Conservation (phyloP, 2,888 invertebrate genomes). For the Siphlonurus alternatus region DNA sequence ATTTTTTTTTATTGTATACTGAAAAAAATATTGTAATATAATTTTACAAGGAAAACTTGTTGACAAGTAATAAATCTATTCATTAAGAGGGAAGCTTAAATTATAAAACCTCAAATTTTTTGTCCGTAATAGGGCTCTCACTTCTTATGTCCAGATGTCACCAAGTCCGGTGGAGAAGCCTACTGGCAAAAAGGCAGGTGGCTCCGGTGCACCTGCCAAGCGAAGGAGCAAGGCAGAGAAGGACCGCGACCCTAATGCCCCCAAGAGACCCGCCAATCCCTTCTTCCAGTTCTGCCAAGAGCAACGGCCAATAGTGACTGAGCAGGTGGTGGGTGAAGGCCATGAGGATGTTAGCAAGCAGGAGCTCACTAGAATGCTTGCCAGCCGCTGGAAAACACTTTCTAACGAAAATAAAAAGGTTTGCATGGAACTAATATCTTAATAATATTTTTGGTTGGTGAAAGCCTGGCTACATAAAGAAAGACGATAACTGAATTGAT, state of each 20-base stretch:
- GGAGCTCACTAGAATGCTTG: constrained; percentile 55
- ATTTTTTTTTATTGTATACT: no score
- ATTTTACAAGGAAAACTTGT: no score
- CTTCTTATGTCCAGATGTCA: no score
- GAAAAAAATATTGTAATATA: no score
- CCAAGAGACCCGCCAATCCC: constrained; percentile 63
- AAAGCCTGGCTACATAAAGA: background rate
- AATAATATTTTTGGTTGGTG: no score
- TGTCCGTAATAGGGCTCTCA: no score
- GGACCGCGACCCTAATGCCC: constrained; percentile 53
- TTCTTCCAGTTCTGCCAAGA: constrained; percentile 69
- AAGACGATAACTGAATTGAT: no score
- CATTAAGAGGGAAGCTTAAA: no score
- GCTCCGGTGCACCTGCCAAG: constrained; percentile 3
- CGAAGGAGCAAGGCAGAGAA: constrained; percentile 17
- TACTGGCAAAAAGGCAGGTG: no score
- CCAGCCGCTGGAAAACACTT: constrained; percentile 54
- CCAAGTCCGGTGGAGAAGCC: no score
- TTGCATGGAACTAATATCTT: background rate
- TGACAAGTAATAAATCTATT: no score
- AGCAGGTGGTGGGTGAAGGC: constrained; percentile 20
- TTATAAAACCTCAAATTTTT: no score
- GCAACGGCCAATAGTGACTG: constrained; percentile 47
- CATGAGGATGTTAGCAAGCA: constrained; percentile 52
- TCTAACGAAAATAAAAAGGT: constrained; percentile 53